Conservation (phyloP, 2,797 vertebrate genomes). For the Cossypha caffra region DNA sequence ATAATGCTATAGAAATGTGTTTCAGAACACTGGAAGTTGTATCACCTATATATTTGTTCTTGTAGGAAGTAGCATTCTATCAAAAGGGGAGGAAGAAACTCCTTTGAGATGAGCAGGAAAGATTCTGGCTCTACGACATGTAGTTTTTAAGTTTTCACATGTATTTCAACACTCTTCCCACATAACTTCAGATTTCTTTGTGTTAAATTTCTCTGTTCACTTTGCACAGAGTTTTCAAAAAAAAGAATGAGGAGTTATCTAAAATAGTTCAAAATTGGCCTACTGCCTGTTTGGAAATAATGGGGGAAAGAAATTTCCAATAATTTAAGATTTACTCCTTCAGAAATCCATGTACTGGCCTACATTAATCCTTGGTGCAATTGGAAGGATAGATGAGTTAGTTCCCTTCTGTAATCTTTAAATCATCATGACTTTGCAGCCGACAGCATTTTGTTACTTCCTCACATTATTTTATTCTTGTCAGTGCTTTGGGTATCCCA, state of each 20-base stretch:
- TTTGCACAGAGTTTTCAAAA: neutral
- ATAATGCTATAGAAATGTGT: neutral
- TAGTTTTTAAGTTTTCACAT: neutral
- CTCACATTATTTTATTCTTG: neutral
- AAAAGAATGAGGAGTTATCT: neutral
- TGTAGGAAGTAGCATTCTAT: neutral
- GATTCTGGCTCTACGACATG: neutral
- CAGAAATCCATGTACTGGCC: neutral
- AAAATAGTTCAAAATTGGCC: neutral
- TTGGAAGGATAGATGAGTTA: fast-evolving
- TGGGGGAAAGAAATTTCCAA: neutral
- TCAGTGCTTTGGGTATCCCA: neutral
- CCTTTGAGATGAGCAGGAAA: neutral
- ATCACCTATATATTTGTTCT: neutral
- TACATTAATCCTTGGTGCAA: neutral
- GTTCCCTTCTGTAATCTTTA: neutral
- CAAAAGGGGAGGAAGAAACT: neutral
- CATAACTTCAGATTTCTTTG: neutral
- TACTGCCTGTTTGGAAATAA: neutral
- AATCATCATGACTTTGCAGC: neutral
- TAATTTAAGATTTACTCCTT: neutral
- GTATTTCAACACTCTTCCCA: neutral
- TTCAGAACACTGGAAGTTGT: neutral
- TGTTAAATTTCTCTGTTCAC: neutral
- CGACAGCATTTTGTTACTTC: neutral